Conservation (phyloP, 2,113 vertebrate species). For the Festucalex cinctus region DNA sequence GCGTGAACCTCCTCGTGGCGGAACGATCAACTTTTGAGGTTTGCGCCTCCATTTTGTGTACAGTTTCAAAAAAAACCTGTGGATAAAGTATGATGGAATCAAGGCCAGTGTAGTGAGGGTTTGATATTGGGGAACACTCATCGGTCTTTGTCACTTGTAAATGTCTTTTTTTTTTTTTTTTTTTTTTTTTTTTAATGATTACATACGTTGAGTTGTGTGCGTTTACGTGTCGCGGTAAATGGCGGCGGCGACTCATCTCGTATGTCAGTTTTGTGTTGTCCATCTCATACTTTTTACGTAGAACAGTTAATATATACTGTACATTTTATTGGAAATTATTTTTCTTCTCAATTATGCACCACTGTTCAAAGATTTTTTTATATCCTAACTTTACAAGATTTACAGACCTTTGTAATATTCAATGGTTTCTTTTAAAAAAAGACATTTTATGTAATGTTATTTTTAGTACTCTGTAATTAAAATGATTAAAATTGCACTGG, state of each 20-base stretch:
- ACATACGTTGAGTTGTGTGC: conserved; percentile 50
- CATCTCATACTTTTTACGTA: conserved; percentile 67
- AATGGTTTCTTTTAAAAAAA: conserved; percentile 77
- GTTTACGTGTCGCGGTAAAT: conserved; percentile 52
- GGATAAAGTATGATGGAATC: conserved; percentile 51
- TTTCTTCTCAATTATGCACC: conserved; percentile 75
- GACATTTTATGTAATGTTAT: conserved; percentile 78
- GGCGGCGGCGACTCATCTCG: conserved; percentile 62
- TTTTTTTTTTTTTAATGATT: conserved; percentile 11
- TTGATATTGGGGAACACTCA: conserved; percentile 64
- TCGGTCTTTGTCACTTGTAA: conserved; percentile 54
- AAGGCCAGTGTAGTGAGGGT: conserved; percentile 61
- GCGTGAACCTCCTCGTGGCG: conserved; percentile 27
- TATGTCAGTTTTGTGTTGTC: conserved; percentile 69
- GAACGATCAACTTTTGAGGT: conserved; percentile 26
- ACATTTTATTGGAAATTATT: conserved; percentile 73
- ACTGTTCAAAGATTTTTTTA: conserved; percentile 80
- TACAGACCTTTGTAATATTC: conserved; percentile 77
- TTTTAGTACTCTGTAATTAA: conserved; percentile 80
- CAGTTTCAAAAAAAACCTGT: conserved; percentile 62
- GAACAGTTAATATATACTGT: conserved; percentile 76
- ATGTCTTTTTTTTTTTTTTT: conserved; percentile 34
- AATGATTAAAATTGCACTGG: conserved; percentile 60
- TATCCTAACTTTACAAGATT: conserved; percentile 78
- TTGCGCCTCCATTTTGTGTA: conserved; percentile 36